Percentiles rank a stretch among this genome's conserved stretches.
phyloP scores from a whole-genome alignment of 1,140 invertebrate species.

The Eueides isabella region DNA sequence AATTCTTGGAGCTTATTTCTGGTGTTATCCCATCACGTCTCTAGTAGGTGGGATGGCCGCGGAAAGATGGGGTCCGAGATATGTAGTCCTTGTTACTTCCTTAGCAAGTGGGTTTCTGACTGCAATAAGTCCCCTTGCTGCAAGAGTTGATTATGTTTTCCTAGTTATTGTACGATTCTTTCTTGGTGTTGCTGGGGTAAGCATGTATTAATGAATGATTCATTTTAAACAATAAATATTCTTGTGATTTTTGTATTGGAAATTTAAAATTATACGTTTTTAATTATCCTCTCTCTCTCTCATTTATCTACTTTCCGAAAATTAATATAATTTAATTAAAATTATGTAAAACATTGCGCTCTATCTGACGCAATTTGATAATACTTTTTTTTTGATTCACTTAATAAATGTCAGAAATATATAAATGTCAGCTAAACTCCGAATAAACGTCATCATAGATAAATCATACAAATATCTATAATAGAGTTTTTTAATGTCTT shows the following conservation, averaged over 20 bases:
- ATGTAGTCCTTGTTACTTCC: constrained; percentile 86
- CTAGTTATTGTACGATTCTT: constrained; percentile 85
- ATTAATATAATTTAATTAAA: too few relatives aligned
- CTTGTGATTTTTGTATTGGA: background rate
- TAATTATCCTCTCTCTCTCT: too few relatives aligned
- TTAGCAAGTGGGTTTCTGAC: constrained; percentile 87
- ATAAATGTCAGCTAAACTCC: too few relatives aligned
- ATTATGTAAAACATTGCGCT: too few relatives aligned
- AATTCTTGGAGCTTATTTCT: constrained; percentile 87
- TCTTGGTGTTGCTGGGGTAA: constrained; percentile 86
- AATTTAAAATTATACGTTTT: background rate
- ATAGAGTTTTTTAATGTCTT: too few relatives aligned
- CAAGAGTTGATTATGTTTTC: constrained; percentile 84
- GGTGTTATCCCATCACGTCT: constrained; percentile 83
- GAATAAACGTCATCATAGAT: too few relatives aligned
- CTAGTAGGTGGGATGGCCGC: constrained; percentile 88
- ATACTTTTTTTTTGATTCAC: too few relatives aligned
- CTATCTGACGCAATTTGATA: too few relatives aligned
- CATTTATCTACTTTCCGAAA: too few relatives aligned
- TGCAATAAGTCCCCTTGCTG: constrained; percentile 85
- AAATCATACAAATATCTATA: too few relatives aligned
- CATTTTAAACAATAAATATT: too few relatives aligned
- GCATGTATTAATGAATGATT: background rate
- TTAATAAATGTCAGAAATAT: too few relatives aligned
- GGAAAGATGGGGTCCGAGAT: constrained; percentile 88